phyloP scores from a whole-genome alignment of 1,140 invertebrate species.

The Magallana angulata region DNA sequence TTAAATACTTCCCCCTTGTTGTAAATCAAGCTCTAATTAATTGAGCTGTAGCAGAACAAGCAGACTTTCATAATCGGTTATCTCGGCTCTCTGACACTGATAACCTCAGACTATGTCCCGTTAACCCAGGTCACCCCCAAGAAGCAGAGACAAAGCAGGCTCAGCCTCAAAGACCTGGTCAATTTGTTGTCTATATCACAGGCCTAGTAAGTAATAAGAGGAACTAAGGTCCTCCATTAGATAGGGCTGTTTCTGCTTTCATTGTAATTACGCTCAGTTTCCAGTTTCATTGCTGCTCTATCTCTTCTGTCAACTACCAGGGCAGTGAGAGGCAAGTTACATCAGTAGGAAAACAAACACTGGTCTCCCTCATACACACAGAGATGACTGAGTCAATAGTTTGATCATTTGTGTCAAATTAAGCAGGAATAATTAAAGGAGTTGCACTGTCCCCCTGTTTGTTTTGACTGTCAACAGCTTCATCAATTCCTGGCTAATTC shows the following conservation, averaged over 20 bases:
- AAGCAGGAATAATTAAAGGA: conserved; percentile 30
- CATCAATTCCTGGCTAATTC: conserved; percentile 13
- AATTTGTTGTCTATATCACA: neutral
- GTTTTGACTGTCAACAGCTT: conserved; percentile 17
- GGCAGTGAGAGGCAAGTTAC: neutral
- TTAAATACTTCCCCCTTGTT: neutral
- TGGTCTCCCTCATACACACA: conserved; percentile 20
- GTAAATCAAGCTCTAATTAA: conserved; percentile 8
- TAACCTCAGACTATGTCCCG: conserved; percentile 6
- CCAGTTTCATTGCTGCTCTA: conserved; percentile 20
- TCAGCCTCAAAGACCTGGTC: neutral
- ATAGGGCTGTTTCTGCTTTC: neutral
- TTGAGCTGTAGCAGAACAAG: conserved; percentile 32
- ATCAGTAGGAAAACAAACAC: conserved; percentile 25
- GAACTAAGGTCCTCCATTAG: neutral
- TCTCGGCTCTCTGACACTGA: neutral
- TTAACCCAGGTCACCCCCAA: neutral
- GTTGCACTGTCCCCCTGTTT: conserved; percentile 23
- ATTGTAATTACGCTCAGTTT: neutral
- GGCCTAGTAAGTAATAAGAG: neutral
- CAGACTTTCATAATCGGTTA: conserved; percentile 25
- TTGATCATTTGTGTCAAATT: conserved; percentile 35
- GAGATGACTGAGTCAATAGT: conserved; percentile 23
- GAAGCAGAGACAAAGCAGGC: neutral
- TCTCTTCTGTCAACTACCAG: conserved; percentile 11